phyloP scores from a whole-genome alignment of 1,140 invertebrate genomes.

The Temnothorax nylanderi region DNA sequence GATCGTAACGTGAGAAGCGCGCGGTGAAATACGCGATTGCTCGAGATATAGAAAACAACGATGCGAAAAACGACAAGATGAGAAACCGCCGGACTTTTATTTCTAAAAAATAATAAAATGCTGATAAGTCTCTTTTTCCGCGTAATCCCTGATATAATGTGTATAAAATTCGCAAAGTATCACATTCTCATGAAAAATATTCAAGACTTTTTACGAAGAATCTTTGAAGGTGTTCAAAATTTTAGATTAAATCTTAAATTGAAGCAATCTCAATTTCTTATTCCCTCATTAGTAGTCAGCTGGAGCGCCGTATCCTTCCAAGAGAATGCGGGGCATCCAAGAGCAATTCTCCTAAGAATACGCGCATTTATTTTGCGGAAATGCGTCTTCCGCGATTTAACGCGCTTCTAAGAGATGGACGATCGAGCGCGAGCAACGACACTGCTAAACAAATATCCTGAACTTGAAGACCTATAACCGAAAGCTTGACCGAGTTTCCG shows the following conservation, averaged over 20 bases:
- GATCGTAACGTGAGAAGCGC: background rate
- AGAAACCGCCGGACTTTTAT: background rate
- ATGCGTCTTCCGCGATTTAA: background rate
- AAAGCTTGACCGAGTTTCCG: constrained; percentile 33
- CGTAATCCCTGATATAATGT: background rate
- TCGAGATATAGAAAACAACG: background rate
- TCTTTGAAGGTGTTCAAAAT: background rate
- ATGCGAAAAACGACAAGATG: background rate
- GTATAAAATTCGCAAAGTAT: background rate
- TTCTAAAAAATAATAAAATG: background rate
- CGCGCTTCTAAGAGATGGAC: constrained; percentile 3
- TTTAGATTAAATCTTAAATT: constrained; percentile 13
- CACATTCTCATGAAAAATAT: background rate
- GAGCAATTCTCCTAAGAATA: constrained; percentile 2
- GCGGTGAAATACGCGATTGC: background rate
- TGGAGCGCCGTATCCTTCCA: background rate
- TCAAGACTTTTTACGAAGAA: no score
- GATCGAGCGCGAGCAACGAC: background rate
- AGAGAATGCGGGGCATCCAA: background rate
- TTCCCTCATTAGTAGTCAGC: constrained; percentile 6
- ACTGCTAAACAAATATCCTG: constrained; percentile 23
- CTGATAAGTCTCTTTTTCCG: background rate
- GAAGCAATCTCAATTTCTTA: background rate
- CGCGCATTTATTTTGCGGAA: background rate
- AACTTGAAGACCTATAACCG: background rate